These are phyloP conservation scores for Oreortyx pictus DNA, from an alignment of 2,797 vertebrate genomes.

Conservation along the genomic window DNA sequence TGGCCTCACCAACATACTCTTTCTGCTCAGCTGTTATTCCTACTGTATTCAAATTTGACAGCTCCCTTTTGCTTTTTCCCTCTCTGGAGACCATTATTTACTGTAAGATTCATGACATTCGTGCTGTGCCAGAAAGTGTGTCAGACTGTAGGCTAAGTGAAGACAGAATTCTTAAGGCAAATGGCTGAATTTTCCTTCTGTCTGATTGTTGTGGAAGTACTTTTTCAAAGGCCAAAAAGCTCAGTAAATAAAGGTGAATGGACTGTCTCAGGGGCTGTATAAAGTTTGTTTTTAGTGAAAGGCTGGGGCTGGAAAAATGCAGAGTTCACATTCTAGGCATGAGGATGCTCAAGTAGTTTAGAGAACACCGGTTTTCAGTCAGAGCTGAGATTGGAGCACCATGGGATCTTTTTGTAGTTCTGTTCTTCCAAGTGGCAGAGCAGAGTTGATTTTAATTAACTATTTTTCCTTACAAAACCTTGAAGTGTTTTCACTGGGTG, in stretches of 20 bases:
- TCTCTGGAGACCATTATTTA: constrained; percentile 18
- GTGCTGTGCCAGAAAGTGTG: not conserved
- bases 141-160: not conserved
- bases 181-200: not conserved
- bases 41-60: constrained; percentile 5
- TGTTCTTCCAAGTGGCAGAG: not conserved
- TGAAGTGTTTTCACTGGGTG: not conserved
- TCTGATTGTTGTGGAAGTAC: not conserved
- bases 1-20: not conserved
- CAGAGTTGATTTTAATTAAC: not conserved
- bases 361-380: not conserved
- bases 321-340: not conserved
- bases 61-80: constrained; percentile 8
- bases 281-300: constrained; percentile 2
- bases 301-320: not conserved
- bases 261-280: constrained; percentile 3
- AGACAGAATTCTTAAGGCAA: not conserved
- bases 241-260: not conserved
- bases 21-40: constrained; percentile 27
- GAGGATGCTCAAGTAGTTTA: not conserved
- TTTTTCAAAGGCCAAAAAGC: not conserved
- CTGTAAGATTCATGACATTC: not conserved
- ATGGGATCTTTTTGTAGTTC: not conserved
- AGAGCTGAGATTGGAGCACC: not conserved
- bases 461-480: not conserved